Conservation (phyloP, 1,140 invertebrate genomes). For the Dendrolimus kikuchii region DNA sequence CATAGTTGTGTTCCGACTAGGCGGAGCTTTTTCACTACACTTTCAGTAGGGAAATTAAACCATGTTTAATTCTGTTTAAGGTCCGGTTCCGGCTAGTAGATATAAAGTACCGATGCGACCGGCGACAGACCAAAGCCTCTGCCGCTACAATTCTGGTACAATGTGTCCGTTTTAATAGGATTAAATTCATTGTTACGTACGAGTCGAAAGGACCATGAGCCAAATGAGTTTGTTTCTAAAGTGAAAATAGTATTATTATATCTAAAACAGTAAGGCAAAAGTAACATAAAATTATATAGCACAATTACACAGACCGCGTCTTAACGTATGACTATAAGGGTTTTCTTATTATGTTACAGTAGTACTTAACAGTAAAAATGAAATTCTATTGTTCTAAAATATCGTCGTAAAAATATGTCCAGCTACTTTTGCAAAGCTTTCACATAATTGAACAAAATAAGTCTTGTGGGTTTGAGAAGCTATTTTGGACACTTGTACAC, state of each 20-base stretch:
- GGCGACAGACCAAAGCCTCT: constrained; percentile 68
- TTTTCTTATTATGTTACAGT: no score
- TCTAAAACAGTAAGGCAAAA: constrained; percentile 37
- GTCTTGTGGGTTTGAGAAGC: no score
- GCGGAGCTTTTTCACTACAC: constrained; percentile 53
- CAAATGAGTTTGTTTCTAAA: constrained; percentile 61
- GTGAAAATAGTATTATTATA: constrained; percentile 14
- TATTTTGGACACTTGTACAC: no score
- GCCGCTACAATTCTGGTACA: constrained; percentile 63
- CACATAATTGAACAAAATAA: no score
- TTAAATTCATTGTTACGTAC: constrained; percentile 70
- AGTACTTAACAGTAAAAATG: no score
- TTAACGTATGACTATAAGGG: not conserved
- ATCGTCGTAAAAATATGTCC: no score
- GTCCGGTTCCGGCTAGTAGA: constrained; percentile 60
- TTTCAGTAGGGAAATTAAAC: constrained; percentile 64
- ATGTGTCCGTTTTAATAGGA: constrained; percentile 69
- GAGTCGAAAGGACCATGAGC: constrained; percentile 60
- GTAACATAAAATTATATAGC: constrained; percentile 1
- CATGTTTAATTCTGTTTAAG: constrained; percentile 70
- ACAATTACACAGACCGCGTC: not conserved
- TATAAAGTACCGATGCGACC: constrained; percentile 47
- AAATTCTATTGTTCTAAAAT: no score
- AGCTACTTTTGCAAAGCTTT: no score
- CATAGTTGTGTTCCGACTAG: constrained; percentile 67